Evolutionary conservation across 2,888 invertebrate genomes (phyloP), one percentile per base, ranked within the genome.

Genomic region (Mythimna pallens): DNA sequence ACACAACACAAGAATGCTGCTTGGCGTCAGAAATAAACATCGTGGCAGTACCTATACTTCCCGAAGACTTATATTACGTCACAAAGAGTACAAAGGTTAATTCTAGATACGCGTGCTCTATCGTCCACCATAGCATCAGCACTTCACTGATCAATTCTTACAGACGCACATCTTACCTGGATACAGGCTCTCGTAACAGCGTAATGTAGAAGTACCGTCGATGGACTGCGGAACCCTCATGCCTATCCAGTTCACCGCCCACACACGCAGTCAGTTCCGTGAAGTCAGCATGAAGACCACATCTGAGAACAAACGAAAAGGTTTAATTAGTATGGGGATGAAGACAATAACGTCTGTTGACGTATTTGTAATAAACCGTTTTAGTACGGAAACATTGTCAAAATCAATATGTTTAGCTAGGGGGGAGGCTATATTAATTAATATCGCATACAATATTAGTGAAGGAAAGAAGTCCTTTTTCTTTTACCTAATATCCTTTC

Each of bases 251-350:
- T 90, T 98, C 98, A 40, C 98, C 97, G 90, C 99, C 98, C 55
- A 99, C 99, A 94, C 99, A 99, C 43, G 95, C 96, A 14, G 98
- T 99, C 84, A 99, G 94, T 96, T 99, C 99, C 4, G 99, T 99
- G 98, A 99, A 99, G 96, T 99, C 99, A 40, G 99, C 99, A 92
- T 99, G 99, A 63, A 99, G 97, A 68, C 99, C 99, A 94, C 99
- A 99, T 91, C 96, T 96, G 89, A 1, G 62, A 70, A 91, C 88
- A 92, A 93, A 76, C 34, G 81, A 61, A 17, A 78, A 59, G 61
- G 22, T 9, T 72, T 57, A 65, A 55, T 52, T 62, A 67, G 50
- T 34, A 64, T 61, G 12, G 10, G 5, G 12, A 22, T 55, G 22
- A 20, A 47, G 25, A 14, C 22, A 55, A 55, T 52, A n/a, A n/a